Evolutionary conservation across 2,797 vertebrate genomes (phyloP).

Genomic region (Pristis pectinata): DNA sequence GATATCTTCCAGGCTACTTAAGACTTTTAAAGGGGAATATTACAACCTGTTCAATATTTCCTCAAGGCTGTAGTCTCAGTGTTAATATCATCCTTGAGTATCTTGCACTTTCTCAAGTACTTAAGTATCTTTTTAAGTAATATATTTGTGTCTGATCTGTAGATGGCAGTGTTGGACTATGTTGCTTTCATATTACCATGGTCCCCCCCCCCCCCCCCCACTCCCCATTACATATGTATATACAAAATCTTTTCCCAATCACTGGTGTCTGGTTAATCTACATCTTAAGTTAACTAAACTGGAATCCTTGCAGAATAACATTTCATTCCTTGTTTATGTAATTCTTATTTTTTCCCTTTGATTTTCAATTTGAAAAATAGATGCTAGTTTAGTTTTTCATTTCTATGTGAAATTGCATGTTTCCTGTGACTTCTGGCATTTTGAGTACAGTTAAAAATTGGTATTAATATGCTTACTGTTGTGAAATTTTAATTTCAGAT

Average conservation of each 20-base stretch:
- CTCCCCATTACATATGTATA: neutral
- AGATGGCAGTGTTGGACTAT: slow-evolving; percentile 33
- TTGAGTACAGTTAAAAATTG: neutral
- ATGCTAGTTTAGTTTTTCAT: neutral
- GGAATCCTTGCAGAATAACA: slow-evolving; percentile 7
- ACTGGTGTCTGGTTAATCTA: neutral
- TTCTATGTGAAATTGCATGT: neutral
- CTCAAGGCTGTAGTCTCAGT: neutral
- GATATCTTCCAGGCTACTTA: neutral
- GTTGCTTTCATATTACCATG: neutral
- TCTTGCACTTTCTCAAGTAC: too few species aligned
- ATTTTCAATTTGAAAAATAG: neutral
- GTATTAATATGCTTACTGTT: neutral
- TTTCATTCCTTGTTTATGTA: neutral
- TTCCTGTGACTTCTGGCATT: neutral
- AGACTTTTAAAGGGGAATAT: too few species aligned
- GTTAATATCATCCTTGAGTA: neutral
- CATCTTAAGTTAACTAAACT: neutral
- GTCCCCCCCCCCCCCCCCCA: neutral
- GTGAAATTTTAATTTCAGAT: neutral
- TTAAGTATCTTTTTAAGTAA: neutral
- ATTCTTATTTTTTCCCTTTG: neutral
- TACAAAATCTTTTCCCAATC: too few species aligned
- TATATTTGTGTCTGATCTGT: neutral
- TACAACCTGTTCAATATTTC: neutral